These are phyloP conservation scores for Spilarctia lutea DNA, from an alignment of 2,888 invertebrate species.

Conservation along the genomic window DNA sequence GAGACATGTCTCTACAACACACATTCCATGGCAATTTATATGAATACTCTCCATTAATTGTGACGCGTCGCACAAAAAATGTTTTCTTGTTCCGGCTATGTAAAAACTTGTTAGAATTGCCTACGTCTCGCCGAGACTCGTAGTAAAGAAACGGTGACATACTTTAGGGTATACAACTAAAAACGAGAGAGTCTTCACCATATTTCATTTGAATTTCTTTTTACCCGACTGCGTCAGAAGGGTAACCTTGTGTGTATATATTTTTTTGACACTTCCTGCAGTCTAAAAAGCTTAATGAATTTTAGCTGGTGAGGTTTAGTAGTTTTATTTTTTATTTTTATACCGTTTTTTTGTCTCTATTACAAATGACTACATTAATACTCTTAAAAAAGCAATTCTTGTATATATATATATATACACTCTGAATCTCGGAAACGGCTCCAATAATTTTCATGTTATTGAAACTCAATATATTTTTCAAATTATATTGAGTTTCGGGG, in stretches of 20 bases:
- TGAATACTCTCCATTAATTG: slow-evolving; percentile 35
- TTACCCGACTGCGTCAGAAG: background rate
- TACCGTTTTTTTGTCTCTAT: too few species aligned
- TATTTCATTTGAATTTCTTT: background rate
- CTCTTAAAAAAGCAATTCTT: too few species aligned
- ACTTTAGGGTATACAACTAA: background rate
- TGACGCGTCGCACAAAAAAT: slow-evolving; percentile 25
- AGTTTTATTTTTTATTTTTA: too few species aligned
- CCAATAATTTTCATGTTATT: too few species aligned
- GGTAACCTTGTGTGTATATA: background rate
- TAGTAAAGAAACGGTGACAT: background rate
- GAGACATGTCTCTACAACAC: background rate
- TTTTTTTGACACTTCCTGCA: background rate
- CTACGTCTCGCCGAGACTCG: background rate
- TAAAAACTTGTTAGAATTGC: slow-evolving; percentile 21
- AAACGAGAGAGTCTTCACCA: background rate
- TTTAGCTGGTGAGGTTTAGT: too few species aligned
- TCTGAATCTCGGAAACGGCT: too few species aligned
- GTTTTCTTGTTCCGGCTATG: slow-evolving; percentile 14
- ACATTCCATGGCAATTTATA: background rate
- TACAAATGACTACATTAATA: too few species aligned
- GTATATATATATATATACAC: too few species aligned
- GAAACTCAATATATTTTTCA: too few species aligned
- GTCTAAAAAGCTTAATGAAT: background rate
- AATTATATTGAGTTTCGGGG: too few species aligned